phyloP scores from a whole-genome alignment of 35 echinoderm and acorn worm species.

The Stichopus chloronotus region DNA sequence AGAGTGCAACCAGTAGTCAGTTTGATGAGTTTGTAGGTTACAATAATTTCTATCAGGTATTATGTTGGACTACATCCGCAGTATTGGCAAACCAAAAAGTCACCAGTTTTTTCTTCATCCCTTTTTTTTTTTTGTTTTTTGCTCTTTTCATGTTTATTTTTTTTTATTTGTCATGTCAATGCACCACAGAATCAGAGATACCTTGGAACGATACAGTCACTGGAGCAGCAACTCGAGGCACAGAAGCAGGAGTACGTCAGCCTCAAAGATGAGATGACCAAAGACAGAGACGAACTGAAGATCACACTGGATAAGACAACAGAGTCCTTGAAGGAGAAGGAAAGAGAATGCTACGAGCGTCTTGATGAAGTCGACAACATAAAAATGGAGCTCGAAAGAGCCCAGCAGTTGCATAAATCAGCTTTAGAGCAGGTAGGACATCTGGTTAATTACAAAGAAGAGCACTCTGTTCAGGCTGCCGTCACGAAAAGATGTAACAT shows the following conservation, averaged over 20 bases:
- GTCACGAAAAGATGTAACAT: too few relatives aligned
- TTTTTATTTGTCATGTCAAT: too few relatives aligned
- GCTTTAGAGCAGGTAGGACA: conserved; percentile 69
- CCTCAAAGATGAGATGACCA: neutral
- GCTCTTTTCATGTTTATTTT: too few relatives aligned
- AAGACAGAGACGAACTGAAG: conserved; percentile 55
- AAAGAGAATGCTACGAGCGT: neutral
- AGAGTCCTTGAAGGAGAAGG: conserved; percentile 17
- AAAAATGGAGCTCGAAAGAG: neutral
- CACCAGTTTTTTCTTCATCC: too few relatives aligned
- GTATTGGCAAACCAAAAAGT: too few relatives aligned
- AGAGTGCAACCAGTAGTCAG: too few relatives aligned
- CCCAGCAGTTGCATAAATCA: conserved; percentile 80
- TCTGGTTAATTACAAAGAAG: too few relatives aligned
- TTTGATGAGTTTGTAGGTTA: too few relatives aligned
- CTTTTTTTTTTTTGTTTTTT: too few relatives aligned
- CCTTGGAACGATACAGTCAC: conserved; percentile 39
- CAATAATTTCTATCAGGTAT: too few relatives aligned
- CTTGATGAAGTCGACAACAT: conserved; percentile 3
- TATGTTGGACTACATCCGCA: too few relatives aligned
- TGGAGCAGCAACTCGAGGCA: conserved; percentile 35
- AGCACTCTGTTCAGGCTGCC: too few relatives aligned
- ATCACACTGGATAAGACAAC: conserved; percentile 53
- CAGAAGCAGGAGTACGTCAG: conserved; percentile 27
- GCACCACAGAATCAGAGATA: conserved; percentile 52